Evolutionary conservation across 2,113 vertebrate species (phyloP).

Genomic region (Megaceryle torquata): DNA sequence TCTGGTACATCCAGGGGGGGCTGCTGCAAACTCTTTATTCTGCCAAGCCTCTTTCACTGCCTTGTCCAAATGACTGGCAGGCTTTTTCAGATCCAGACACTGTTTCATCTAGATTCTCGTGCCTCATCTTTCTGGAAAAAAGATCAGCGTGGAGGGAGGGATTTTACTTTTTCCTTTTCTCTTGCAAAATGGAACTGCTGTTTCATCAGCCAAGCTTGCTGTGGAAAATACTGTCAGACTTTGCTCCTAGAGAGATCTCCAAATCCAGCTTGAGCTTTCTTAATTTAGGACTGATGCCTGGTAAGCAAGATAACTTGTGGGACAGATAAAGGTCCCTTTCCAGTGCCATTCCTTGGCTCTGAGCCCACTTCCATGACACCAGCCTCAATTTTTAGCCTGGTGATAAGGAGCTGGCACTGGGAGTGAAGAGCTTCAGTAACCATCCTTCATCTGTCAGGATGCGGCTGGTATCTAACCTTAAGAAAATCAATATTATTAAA

Average conservation of each 20-base stretch:
- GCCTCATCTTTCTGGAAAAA: neutral
- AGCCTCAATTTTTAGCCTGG: neutral
- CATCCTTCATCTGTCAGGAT: neutral
- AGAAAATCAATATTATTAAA: neutral
- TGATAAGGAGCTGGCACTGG: neutral
- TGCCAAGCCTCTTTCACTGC: neutral
- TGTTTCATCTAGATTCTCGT: neutral
- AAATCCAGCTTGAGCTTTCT: neutral
- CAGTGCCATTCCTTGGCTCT: neutral
- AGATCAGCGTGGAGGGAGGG: neutral
- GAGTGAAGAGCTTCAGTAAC: neutral
- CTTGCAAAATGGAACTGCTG: neutral
- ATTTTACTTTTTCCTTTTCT: neutral
- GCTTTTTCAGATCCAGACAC: neutral
- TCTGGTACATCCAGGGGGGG: neutral
- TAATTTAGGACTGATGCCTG: neutral
- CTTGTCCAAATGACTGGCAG: neutral
- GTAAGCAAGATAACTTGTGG: neutral
- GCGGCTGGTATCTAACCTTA: neutral
- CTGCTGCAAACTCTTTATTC: neutral
- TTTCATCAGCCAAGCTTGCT: neutral
- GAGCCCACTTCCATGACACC: neutral
- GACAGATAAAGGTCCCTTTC: neutral
- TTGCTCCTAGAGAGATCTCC: neutral
- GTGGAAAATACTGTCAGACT: neutral